These are phyloP conservation scores for Dynastes grantii DNA, from an alignment of 2,888 invertebrate species.

Conservation along the genomic window DNA sequence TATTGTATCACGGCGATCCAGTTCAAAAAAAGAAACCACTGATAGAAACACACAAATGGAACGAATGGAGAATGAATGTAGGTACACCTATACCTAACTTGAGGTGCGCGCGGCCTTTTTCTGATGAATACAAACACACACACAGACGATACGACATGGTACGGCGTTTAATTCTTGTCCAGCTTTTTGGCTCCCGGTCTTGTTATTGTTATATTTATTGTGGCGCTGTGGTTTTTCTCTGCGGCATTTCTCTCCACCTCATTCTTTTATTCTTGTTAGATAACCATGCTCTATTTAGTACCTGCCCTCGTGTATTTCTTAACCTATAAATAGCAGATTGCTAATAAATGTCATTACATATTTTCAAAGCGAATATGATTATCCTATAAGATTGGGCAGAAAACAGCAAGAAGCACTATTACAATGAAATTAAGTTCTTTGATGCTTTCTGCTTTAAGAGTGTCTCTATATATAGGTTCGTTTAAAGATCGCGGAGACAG, in stretches of 20 bases:
- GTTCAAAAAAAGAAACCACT: conserved; percentile 40
- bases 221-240: conserved; percentile 29
- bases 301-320: neutral
- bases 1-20: conserved; percentile 42
- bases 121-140: conserved; percentile 7
- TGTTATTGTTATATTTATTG: conserved; percentile 35
- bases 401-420: no score
- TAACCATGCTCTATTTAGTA: conserved; percentile 5
- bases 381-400: no score
- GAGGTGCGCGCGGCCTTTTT: conserved; percentile 12
- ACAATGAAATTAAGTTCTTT: no score
- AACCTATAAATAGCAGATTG: neutral
- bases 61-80: conserved; percentile 36
- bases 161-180: conserved; percentile 30
- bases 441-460: no score
- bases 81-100: conserved; percentile 19
- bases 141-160: conserved; percentile 31
- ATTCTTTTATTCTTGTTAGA: conserved; percentile 21
- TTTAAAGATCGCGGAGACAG: no score
- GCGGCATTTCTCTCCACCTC: neutral
- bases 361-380: no score
- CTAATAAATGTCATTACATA: neutral
- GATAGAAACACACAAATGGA: conserved; percentile 45
- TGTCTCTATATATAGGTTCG: no score
- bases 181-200: conserved; percentile 44